A percentile compares a stretch with the other conserved stretches of the same genome.
Evolutionary conservation across 2,888 invertebrate genomes (phyloP).

Genomic region (Eurois occulta): DNA sequence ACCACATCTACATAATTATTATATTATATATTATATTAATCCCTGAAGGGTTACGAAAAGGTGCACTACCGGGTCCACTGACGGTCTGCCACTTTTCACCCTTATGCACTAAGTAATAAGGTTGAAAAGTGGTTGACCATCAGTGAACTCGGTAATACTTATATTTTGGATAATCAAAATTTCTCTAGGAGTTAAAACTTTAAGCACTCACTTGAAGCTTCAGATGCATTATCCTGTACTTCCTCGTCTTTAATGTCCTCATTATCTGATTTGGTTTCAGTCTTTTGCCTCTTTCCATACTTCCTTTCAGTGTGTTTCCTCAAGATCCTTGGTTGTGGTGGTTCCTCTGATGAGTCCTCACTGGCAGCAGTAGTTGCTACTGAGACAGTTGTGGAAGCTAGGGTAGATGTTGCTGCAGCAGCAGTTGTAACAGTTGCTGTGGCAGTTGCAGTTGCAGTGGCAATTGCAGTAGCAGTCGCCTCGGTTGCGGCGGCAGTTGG

Average conservation of each 20-base stretch:
- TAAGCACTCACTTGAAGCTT: slow-evolving; percentile 77
- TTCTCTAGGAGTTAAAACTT: neutral
- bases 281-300: slow-evolving; percentile 86
- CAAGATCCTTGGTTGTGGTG: slow-evolving; percentile 77
- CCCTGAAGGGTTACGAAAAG: no score
- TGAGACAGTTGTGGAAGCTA: slow-evolving; percentile 36
- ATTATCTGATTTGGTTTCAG: slow-evolving; percentile 76
- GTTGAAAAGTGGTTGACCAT: no score
- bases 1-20: neutral
- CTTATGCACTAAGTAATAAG: neutral
- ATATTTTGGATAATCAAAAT: neutral
- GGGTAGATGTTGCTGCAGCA: slow-evolving; percentile 22
- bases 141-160: neutral
- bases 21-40: no score
- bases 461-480: neutral
- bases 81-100: neutral
- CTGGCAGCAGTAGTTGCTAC: slow-evolving; percentile 36
- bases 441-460: neutral
- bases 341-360: slow-evolving; percentile 61
- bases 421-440: slow-evolving; percentile 19
- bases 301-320: slow-evolving; percentile 83
- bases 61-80: no score
- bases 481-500: slow-evolving; percentile 68
- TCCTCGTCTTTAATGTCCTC: slow-evolving; percentile 80
- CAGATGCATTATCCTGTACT: slow-evolving; percentile 72